Conservation (phyloP, 2,888 invertebrate genomes). For the Spodoptera exigua region DNA sequence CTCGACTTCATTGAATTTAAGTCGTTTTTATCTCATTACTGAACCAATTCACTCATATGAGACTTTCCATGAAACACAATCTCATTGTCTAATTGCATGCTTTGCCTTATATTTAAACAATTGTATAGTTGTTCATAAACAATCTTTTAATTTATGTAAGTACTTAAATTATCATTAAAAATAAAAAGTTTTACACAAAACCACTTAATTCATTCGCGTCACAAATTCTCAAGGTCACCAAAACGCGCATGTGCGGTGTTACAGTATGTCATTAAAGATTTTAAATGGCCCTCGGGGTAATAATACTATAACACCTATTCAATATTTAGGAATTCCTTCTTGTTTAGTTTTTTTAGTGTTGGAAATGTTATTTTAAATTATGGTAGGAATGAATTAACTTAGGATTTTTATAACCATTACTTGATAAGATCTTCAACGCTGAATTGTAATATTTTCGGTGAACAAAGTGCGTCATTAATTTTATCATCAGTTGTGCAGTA, state of each 20-base stretch:
- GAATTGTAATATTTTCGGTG: constrained; percentile 2
- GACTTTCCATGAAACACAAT: no score
- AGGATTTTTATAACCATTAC: background rate
- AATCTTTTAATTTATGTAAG: background rate
- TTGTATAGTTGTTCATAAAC: no score
- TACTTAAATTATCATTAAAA: background rate
- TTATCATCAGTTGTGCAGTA: constrained; percentile 53
- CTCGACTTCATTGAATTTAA: constrained; percentile 31
- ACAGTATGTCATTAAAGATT: constrained; percentile 71
- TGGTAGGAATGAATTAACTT: background rate
- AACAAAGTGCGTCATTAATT: constrained; percentile 45
- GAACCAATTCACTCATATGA: no score
- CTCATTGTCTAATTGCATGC: no score
- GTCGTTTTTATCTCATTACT: constrained; percentile 11
- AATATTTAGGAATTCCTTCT: background rate
- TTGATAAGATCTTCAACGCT: background rate
- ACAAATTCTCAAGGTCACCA: constrained; percentile 79
- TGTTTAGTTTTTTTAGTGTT: constrained; percentile 1
- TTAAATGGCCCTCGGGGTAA: constrained; percentile 64
- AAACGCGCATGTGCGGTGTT: constrained; percentile 81
- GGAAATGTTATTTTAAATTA: no score
- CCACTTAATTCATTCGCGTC: constrained; percentile 66
- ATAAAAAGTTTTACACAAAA: constrained; percentile 20
- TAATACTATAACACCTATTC: constrained; percentile 46
- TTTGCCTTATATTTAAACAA: no score